Conservation (phyloP, 2,888 invertebrate species). For the Nemotelus nigrinus region DNA sequence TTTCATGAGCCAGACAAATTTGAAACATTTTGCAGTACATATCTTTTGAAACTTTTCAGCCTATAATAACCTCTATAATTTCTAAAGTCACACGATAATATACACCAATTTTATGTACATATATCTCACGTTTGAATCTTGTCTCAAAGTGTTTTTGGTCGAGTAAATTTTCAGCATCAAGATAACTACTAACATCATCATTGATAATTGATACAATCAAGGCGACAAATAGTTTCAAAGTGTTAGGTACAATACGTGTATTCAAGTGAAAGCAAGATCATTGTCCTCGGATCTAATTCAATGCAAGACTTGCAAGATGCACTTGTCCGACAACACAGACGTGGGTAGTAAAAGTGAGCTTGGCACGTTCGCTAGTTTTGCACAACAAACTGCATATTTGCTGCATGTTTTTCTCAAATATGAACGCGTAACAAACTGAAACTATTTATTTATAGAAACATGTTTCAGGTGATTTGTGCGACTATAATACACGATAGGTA, state of each 20-base stretch:
- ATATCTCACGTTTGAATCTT: too few species aligned
- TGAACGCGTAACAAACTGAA: not conserved
- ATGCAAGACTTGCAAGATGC: not conserved
- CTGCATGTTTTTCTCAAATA: not conserved
- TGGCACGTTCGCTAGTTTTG: not conserved
- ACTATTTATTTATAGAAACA: constrained; percentile 6
- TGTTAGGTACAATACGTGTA: not conserved
- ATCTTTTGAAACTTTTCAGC: too few species aligned
- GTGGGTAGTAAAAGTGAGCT: constrained; percentile 22
- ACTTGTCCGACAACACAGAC: not conserved
- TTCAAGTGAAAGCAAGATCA: constrained; percentile 47
- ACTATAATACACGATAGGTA: not conserved
- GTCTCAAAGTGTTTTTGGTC: too few species aligned
- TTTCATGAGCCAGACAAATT: too few species aligned
- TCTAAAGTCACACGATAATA: too few species aligned
- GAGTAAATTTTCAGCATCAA: too few species aligned
- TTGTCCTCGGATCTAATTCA: constrained; percentile 14
- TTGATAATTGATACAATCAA: not conserved
- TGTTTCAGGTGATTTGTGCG: constrained; percentile 7
- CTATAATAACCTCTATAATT: too few species aligned
- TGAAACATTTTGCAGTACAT: too few species aligned
- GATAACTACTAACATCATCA: too few species aligned
- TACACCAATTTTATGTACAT: too few species aligned
- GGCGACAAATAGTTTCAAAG: not conserved
- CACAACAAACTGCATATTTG: too few species aligned